Conservation (phyloP, 2,888 invertebrate species). For the Seira musarum region DNA sequence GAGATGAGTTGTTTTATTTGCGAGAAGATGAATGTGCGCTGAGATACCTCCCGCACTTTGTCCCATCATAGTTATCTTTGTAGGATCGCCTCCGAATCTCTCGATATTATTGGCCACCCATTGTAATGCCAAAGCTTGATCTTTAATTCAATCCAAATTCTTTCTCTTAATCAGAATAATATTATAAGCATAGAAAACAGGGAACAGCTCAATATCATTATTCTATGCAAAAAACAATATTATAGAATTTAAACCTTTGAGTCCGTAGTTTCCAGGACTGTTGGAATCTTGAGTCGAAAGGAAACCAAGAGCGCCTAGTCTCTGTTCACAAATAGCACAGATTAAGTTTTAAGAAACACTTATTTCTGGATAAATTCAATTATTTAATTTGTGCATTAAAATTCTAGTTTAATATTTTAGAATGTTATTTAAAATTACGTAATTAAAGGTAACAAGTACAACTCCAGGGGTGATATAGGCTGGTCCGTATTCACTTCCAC, state of each 20-base stretch:
- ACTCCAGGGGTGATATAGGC: conserved; percentile 55
- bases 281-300: conserved; percentile 31
- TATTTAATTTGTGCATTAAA: conserved; percentile 30
- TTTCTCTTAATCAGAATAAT: no score
- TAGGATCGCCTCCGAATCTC: conserved; percentile 67
- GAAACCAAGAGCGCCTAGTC: conserved; percentile 39
- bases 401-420: conserved; percentile 8
- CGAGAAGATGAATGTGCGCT: conserved; percentile 53
- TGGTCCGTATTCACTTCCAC: conserved; percentile 55
- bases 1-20: conserved; percentile 44
- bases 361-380: not conserved
- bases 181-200: no score
- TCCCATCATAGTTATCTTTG: conserved; percentile 61
- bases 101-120: conserved; percentile 69
- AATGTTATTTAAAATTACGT: no score
- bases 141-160: conserved; percentile 72
- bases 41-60: conserved; percentile 64
- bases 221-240: not conserved
- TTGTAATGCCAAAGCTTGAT: conserved; percentile 70
- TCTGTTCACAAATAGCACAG: not conserved
- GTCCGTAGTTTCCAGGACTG: conserved; percentile 54
- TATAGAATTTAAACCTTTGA: not conserved
- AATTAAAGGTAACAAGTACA: conserved; percentile 62
- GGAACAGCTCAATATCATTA: no score
- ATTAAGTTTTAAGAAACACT: no score